Evolutionary conservation across 2,113 vertebrate species (phyloP).

Genomic region (Dromas ardeola): DNA sequence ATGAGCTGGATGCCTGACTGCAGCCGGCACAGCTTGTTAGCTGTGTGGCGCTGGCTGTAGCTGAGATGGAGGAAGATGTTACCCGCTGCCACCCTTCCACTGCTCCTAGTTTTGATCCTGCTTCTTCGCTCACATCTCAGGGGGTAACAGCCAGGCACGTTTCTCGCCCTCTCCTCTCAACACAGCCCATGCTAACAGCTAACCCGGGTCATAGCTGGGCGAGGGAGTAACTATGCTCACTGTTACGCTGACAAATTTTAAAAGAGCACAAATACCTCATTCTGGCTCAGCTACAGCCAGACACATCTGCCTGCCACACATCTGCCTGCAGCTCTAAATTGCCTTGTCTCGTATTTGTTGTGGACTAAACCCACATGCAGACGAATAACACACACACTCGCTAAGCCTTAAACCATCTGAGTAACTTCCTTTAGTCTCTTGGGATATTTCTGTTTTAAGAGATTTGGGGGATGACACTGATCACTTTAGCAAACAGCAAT

Average conservation of each 20-base stretch:
- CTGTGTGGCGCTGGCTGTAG: not conserved
- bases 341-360: not conserved
- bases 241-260: not conserved
- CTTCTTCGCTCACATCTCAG: not conserved
- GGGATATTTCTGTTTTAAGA: not conserved
- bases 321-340: not conserved
- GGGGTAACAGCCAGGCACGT: accelerated
- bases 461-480: not conserved
- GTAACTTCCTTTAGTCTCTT: not conserved
- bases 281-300: not conserved
- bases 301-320: not conserved
- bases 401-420: not conserved
- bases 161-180: not conserved
- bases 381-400: not conserved
- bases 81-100: not conserved
- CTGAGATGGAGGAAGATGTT: not conserved
- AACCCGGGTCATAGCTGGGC: not conserved
- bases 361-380: not conserved
- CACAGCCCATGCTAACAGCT: not conserved
- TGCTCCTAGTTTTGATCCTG: not conserved
- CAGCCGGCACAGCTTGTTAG: not conserved
- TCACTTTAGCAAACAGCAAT: not conserved
- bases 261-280: not conserved
- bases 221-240: not conserved
- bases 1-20: accelerated